Conservation (phyloP, 1,140 invertebrate genomes). For the Drosophila rhopaloa region DNA sequence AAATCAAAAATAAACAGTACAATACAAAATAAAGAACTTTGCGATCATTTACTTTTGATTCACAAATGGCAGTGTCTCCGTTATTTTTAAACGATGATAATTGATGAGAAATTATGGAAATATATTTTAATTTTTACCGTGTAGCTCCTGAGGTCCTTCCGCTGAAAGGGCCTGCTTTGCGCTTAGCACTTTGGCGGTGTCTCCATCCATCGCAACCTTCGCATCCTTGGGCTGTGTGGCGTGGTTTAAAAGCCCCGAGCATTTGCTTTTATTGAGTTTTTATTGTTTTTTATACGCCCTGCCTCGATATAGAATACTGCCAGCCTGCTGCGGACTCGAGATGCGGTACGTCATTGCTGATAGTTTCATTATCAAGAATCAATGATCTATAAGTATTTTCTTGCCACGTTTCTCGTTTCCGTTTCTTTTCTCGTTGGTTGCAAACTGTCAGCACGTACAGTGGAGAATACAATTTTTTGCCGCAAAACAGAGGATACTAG, state of each 20-base stretch:
- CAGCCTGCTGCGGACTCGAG: slow-evolving; percentile 27
- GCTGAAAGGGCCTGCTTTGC: slow-evolving; percentile 20
- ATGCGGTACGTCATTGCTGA: slow-evolving; percentile 58
- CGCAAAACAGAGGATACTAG: slow-evolving; percentile 18
- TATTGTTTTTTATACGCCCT: slow-evolving; percentile 78
- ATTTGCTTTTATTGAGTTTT: slow-evolving; percentile 81
- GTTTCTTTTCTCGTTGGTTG: slow-evolving; percentile 24
- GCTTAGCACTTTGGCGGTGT: slow-evolving; percentile 71
- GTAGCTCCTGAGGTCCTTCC: background rate
- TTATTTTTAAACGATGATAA: no score
- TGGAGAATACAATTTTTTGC: background rate
- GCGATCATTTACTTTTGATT: no score
- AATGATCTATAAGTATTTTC: slow-evolving; percentile 77
- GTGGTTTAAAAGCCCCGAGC: slow-evolving; percentile 76
- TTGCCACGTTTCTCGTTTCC: slow-evolving; percentile 49
- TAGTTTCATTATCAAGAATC: slow-evolving; percentile 81
- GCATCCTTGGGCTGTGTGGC: slow-evolving; percentile 53
- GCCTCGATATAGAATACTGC: slow-evolving; percentile 16
- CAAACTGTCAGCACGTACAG: slow-evolving; percentile 57
- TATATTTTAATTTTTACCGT: background rate
- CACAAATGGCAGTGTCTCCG: no score
- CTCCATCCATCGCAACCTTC: slow-evolving; percentile 33
- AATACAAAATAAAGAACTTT: no score
- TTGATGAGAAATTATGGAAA: background rate
- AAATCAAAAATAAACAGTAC: no score